Evolutionary conservation across 2,888 invertebrate species (phyloP).

Genomic region (Melanophora roralis): DNA sequence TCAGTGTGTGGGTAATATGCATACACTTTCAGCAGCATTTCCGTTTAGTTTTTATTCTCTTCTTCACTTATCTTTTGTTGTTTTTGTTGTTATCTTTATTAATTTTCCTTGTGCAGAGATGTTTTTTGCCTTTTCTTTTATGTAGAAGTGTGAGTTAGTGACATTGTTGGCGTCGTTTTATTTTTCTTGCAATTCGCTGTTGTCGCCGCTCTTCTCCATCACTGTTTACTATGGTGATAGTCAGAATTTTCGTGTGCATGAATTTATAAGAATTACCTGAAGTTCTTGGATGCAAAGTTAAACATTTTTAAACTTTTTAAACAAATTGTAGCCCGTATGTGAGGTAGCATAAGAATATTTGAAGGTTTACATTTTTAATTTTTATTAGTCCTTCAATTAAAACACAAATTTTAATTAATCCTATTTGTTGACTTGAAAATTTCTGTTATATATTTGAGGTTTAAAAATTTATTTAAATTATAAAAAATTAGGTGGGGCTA

Average conservation of each 20-base stretch:
- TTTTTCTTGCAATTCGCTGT: not conserved
- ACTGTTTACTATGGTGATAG: not conserved
- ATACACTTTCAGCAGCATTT: slow-evolving; percentile 60
- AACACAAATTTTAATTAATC: too few species aligned
- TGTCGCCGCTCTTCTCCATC: not conserved
- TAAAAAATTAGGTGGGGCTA: too few species aligned
- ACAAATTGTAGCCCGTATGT: too few species aligned
- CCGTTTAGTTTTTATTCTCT: slow-evolving; percentile 60
- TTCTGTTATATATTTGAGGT: too few species aligned
- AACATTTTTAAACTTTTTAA: too few species aligned
- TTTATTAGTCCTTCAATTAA: too few species aligned
- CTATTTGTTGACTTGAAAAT: too few species aligned
- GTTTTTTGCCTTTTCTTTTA: not conserved
- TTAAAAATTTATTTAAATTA: too few species aligned
- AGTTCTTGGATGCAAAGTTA: too few species aligned
- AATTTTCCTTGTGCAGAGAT: slow-evolving; percentile 38
- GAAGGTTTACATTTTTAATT: too few species aligned
- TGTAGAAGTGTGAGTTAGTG: slow-evolving; percentile 7
- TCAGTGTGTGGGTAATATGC: slow-evolving; percentile 31
- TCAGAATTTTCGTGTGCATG: not conserved
- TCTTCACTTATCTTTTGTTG: slow-evolving; percentile 30
- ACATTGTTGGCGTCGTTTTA: slow-evolving; percentile 14
- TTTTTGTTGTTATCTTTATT: slow-evolving; percentile 5
- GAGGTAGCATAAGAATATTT: too few species aligned
- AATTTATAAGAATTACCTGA: not conserved